Evolutionary conservation across 2,113 vertebrate genomes (phyloP), one percentile per base, ranked within the genome.

Genomic region (Neotragus moschatus): DNA sequence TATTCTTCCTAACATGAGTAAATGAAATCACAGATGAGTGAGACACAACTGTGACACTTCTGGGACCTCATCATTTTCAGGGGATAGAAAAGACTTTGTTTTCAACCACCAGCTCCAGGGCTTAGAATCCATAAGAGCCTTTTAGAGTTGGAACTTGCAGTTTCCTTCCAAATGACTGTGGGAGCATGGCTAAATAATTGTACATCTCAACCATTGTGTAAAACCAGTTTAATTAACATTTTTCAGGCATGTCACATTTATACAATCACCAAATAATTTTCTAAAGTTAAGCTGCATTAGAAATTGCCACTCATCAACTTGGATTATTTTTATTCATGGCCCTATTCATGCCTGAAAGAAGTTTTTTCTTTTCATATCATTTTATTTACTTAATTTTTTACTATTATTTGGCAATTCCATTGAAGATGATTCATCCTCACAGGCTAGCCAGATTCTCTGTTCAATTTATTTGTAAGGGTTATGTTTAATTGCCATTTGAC

Each of bases 211-310:
- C 55, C 63, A 93, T 43, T 84, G 94, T 47, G 79, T 23, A 93
- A 93, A 73, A 91, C 77, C 84, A 84, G 70, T 88, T 97, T 97
- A 96, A 98, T 97, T 94, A 97, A 92, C 88, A 95, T 96, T 96
- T 89, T 89, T 73, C 66, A 95, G 91, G 51, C 94, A 90, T 84
- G 73, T 93, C 85, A 93, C 86, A 97, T 87, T 94, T 89, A 81
- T 15, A 95, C 70, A 96, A 61, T 63, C 19, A 53, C 56, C 92
- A 93, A 96, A 88, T 95, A 90, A 87, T 93, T 94, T 93, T 96
- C 88, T 96, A 97, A 97, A 98, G 79, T 79, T 92, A 88, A 47
- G 51, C 79, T 96, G 63, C 58, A 33, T 92, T 79, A 82, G 60
- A 85, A 94, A 73, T 90, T 39, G 51, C 79, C 61, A 94, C 85